Conservation (phyloP, 2,113 vertebrate species). For the Crypturellus undulatus region DNA sequence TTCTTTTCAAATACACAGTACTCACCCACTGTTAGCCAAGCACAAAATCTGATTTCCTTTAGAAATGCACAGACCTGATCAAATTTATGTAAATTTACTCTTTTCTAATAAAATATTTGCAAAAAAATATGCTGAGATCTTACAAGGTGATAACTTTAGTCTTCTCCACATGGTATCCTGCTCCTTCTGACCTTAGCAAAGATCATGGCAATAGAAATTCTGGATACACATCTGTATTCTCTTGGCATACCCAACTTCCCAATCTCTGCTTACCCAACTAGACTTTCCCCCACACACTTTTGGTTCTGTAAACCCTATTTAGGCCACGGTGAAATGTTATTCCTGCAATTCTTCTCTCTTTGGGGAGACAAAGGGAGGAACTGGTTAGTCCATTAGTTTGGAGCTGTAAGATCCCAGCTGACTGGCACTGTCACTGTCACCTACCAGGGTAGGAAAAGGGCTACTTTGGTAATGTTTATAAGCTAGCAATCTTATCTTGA, state of each 20-base stretch:
- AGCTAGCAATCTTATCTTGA: not conserved
- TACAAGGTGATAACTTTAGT: not conserved
- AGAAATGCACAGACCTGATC: slow-evolving; percentile 1
- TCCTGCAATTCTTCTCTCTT: slow-evolving; percentile 65
- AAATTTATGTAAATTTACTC: not conserved
- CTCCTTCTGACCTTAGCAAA: not conserved
- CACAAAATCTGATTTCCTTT: slow-evolving; percentile 30
- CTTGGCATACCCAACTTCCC: not conserved
- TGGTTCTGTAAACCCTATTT: slow-evolving; percentile 45
- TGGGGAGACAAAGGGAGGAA: slow-evolving; percentile 60
- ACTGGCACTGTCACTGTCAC: slow-evolving; percentile 28
- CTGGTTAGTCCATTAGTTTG: slow-evolving; percentile 42
- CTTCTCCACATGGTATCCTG: not conserved
- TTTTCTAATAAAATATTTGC: not conserved
- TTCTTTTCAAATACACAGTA: not conserved
- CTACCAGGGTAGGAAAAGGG: slow-evolving; percentile 45
- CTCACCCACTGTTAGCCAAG: not conserved
- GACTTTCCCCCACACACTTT: not conserved
- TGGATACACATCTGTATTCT: not conserved
- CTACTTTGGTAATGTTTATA: no score
- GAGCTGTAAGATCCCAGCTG: slow-evolving; percentile 56
- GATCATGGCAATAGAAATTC: not conserved
- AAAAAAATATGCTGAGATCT: not conserved
- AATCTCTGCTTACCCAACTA: not conserved
- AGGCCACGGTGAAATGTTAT: slow-evolving; percentile 58